Percentiles rank a stretch among this genome's conserved stretches.
Conservation (phyloP, 2,113 vertebrate species). For the Menidia beryllina region DNA sequence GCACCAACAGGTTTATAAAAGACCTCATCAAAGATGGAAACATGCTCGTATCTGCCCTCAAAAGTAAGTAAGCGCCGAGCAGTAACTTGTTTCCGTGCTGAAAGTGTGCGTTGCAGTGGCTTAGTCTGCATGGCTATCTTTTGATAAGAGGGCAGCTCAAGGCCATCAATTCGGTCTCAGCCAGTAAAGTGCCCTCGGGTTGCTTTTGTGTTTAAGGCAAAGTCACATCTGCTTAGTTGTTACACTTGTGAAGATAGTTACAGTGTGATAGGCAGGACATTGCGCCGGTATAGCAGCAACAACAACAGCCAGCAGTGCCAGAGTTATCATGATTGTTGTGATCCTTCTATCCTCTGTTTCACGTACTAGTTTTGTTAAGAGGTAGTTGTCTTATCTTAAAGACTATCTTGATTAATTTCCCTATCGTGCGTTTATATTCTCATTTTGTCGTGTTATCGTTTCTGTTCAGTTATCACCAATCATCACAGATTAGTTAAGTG, state of each 20-base stretch:
- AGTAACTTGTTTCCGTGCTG: neutral
- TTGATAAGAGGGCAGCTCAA: conserved; percentile 13
- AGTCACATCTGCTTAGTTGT: neutral
- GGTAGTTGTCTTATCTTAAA: too few species aligned
- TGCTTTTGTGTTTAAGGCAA: neutral
- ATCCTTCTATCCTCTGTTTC: too few species aligned
- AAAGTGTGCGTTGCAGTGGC: neutral
- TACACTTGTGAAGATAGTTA: neutral
- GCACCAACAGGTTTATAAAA: conserved; percentile 98
- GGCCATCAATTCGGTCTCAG: conserved; percentile 30
- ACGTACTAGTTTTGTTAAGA: too few species aligned
- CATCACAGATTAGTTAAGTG: too few species aligned
- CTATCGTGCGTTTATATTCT: too few species aligned
- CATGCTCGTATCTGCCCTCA: conserved; percentile 91
- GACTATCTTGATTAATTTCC: too few species aligned
- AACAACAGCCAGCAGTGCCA: too few species aligned
- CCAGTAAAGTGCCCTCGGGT: neutral
- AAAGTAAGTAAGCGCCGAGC: conserved; percentile 83
- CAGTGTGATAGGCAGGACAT: neutral
- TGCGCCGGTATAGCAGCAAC: too few species aligned
- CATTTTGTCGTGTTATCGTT: too few species aligned
- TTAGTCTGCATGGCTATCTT: neutral
- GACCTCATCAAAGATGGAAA: conserved; percentile 97
- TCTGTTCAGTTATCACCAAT: too few species aligned
- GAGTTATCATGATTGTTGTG: too few species aligned